Percentiles rank a stretch among this genome's conserved stretches.
These are phyloP conservation scores for Synanthedon tipuliformis DNA, from an alignment of 2,888 invertebrate species.

Conservation along the genomic window DNA sequence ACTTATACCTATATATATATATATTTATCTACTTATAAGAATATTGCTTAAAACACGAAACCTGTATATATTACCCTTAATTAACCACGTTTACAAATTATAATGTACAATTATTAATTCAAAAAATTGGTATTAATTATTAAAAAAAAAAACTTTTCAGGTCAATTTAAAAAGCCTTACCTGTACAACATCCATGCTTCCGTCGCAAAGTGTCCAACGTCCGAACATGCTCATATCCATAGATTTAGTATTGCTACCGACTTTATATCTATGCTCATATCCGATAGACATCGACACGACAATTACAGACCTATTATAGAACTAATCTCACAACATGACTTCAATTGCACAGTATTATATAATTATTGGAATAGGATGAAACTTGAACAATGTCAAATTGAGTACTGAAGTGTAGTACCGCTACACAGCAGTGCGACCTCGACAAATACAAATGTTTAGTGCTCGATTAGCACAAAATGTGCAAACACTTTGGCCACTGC, in stretches of 20 bases:
- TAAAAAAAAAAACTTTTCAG: too few species aligned
- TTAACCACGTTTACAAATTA: too few species aligned
- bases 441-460: slow-evolving; percentile 56
- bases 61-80: too few species aligned
- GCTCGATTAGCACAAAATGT: slow-evolving; percentile 63
- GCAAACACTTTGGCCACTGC: slow-evolving; percentile 42
- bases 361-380: neutral
- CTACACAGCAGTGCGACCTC: slow-evolving; percentile 38
- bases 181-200: slow-evolving; percentile 46
- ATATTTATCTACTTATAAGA: too few species aligned
- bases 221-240: slow-evolving; percentile 42
- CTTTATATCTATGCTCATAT: slow-evolving; percentile 43
- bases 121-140: too few species aligned
- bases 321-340: neutral
- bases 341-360: neutral
- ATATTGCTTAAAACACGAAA: too few species aligned
- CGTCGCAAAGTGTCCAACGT: slow-evolving; percentile 52
- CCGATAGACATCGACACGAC: too few species aligned
- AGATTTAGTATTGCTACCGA: too few species aligned
- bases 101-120: too few species aligned
- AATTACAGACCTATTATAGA: neutral
- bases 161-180: slow-evolving; percentile 18
- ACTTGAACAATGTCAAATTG: neutral
- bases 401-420: slow-evolving; percentile 24
- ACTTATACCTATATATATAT: too few species aligned